Evolutionary conservation across 2,113 vertebrate species (phyloP).

Genomic region (Anas platyrhynchos): DNA sequence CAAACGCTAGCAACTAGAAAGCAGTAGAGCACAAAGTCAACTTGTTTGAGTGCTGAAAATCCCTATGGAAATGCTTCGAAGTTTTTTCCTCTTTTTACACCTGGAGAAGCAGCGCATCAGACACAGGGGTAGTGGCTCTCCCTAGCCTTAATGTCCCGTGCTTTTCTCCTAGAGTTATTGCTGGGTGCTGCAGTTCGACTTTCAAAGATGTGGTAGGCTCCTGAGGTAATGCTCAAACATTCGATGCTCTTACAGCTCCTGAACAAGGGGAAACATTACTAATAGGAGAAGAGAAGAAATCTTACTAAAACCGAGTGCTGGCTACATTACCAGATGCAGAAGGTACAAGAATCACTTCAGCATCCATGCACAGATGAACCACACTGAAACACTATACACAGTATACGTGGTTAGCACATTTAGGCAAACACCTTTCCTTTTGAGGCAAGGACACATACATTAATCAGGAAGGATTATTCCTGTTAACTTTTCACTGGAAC

Average conservation of each 20-base stretch:
- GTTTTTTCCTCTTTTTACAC: neutral
- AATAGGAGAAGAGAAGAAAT: neutral
- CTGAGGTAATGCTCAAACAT: neutral
- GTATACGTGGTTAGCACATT: neutral
- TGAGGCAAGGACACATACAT: neutral
- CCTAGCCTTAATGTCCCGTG: fast-evolving
- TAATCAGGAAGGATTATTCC: neutral
- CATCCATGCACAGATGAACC: fast-evolving
- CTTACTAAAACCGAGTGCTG: neutral
- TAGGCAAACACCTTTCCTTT: neutral
- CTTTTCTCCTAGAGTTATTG: neutral
- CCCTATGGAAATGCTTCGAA: neutral
- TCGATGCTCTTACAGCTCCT: neutral
- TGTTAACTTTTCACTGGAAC: neutral
- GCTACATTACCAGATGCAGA: neutral
- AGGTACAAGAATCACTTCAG: neutral
- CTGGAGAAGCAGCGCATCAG: neutral
- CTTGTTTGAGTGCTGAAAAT: neutral
- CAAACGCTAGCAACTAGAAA: neutral
- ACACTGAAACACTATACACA: fast-evolving
- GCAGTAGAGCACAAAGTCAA: neutral
- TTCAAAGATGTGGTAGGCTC: neutral
- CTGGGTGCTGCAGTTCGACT: neutral
- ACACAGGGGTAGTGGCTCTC: fast-evolving
- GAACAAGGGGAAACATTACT: neutral